Percentiles rank a stretch among this genome's conserved stretches.
Conservation (phyloP, 2,888 invertebrate genomes). For the Calephelis perditalis region DNA sequence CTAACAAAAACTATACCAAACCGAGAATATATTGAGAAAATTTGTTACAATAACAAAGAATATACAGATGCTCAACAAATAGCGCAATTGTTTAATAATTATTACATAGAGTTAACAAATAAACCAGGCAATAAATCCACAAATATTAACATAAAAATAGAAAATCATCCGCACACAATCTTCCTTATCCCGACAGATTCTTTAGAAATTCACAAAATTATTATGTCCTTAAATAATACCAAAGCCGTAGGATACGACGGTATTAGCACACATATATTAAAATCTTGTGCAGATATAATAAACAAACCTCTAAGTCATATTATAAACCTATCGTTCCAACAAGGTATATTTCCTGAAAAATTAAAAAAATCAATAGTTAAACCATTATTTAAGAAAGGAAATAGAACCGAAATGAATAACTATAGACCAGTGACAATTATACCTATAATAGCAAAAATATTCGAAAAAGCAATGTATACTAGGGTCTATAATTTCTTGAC, state of each 20-base stretch:
- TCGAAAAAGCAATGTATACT: background rate
- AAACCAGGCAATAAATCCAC: background rate
- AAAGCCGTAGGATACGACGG: constrained; percentile 1
- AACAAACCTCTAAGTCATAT: background rate
- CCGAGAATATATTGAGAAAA: background rate
- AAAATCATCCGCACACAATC: background rate
- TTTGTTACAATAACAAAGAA: background rate
- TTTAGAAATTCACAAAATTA: background rate
- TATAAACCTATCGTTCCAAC: background rate
- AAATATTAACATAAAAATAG: background rate
- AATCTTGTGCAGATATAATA: background rate
- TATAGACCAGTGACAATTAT: background rate
- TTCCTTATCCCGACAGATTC: background rate
- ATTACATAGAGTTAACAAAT: background rate
- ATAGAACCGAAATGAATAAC: background rate
- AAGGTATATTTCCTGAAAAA: background rate
- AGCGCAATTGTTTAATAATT: background rate
- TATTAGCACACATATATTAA: background rate
- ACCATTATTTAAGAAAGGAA: background rate
- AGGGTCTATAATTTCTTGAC: background rate
- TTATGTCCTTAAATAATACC: background rate
- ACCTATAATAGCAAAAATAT: constrained; percentile 3
- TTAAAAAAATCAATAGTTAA: background rate
- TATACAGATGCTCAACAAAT: background rate
- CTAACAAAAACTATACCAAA: background rate